Percentiles rank a stretch among this genome's conserved stretches.
Evolutionary conservation across 2,113 vertebrate species (phyloP).

Genomic region (Myotis lucifugus): DNA sequence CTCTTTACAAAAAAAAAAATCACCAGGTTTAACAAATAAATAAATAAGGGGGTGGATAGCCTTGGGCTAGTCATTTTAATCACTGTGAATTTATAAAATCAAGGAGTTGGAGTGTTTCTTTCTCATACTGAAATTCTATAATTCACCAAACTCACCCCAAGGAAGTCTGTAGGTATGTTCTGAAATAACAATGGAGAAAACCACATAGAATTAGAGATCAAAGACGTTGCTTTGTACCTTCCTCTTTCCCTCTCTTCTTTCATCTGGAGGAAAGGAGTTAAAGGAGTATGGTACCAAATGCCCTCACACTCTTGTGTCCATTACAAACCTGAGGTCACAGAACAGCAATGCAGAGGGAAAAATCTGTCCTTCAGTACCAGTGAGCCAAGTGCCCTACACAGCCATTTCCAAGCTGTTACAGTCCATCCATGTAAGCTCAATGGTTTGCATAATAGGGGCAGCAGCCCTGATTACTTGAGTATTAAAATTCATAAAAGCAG

Average conservation of each 20-base stretch:
- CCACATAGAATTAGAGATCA: conserved; percentile 39
- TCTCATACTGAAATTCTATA: neutral
- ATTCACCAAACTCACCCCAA: neutral
- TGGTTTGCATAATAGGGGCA: neutral
- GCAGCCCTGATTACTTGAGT: neutral
- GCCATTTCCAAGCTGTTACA: neutral
- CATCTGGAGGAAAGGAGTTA: neutral
- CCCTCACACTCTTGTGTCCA: neutral
- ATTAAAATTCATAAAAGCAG: neutral
- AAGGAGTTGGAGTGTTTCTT: neutral
- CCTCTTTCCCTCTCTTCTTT: neutral
- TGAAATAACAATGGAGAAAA: conserved; percentile 26
- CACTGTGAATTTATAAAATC: neutral
- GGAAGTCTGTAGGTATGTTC: neutral
- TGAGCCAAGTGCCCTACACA: neutral
- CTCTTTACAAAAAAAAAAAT: neutral
- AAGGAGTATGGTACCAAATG: neutral
- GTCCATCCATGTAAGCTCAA: neutral
- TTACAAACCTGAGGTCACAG: conserved; percentile 57
- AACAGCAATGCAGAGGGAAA: neutral
- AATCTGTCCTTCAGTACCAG: neutral
- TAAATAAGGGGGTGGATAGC: neutral
- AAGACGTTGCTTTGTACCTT: neutral
- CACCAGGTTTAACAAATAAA: neutral
- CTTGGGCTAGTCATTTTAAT: conserved; percentile 36